Conservation (phyloP, 2,113 vertebrate genomes). For the Agelaius phoeniceus region DNA sequence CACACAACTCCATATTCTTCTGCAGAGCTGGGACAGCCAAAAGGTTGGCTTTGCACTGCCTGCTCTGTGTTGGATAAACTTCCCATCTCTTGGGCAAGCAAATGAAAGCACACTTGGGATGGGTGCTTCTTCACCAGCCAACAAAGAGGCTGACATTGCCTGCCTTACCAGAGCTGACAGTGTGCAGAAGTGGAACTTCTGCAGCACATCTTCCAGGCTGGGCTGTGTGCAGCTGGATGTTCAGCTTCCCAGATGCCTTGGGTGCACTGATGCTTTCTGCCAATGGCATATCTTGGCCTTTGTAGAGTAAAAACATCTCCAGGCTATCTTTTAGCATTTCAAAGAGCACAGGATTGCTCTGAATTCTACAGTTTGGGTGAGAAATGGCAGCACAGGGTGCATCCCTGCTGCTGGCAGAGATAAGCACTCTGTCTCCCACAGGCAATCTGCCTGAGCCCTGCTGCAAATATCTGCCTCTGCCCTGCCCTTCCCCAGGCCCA, state of each 20-base stretch:
- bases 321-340: neutral
- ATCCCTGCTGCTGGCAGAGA: neutral
- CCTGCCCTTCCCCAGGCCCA: neutral
- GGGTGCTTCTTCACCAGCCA: neutral
- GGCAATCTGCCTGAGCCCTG: accelerated
- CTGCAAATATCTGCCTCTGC: neutral
- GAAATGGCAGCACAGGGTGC: accelerated
- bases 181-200: neutral
- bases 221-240: neutral
- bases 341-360: neutral
- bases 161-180: neutral
- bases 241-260: neutral
- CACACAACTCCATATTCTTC: neutral
- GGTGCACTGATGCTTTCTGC: neutral
- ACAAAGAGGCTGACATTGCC: accelerated
- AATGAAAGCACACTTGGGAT: neutral
- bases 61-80: neutral
- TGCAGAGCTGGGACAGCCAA: neutral
- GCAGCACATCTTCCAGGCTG: neutral
- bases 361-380: neutral
- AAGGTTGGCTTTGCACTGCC: neutral
- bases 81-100: neutral
- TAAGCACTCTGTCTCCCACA: accelerated
- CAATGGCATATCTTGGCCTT: neutral
- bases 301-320: neutral